These are phyloP conservation scores for Sinocyclocheilus maitianheensis DNA, from an alignment of 2,113 vertebrate species.

Conservation along the genomic window DNA sequence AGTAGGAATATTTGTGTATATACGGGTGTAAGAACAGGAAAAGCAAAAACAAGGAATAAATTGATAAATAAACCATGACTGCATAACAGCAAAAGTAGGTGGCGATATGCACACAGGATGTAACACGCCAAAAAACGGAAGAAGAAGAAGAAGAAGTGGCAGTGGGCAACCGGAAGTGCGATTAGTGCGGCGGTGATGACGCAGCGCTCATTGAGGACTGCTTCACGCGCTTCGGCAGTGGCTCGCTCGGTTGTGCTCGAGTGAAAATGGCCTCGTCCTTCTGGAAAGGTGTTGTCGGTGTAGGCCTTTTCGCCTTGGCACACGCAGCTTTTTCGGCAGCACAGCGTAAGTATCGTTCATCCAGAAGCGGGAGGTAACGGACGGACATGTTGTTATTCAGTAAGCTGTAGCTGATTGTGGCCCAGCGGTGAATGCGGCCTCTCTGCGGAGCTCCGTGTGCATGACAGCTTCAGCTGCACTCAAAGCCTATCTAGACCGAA, in stretches of 20 bases:
- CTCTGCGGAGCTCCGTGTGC: constrained; percentile 12
- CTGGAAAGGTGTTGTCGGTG: constrained; percentile 92
- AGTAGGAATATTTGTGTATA: too few species aligned
- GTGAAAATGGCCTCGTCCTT: constrained; percentile 87
- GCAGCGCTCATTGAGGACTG: constrained; percentile 1
- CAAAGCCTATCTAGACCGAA: background rate
- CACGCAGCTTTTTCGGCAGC: constrained; percentile 95
- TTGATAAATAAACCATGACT: too few species aligned
- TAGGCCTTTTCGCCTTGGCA: constrained; percentile 92
- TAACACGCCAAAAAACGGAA: too few species aligned
- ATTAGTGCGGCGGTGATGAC: constrained; percentile 15
- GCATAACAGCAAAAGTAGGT: too few species aligned
- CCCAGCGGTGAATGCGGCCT: constrained; percentile 7
- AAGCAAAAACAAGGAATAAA: too few species aligned
- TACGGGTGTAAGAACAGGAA: too few species aligned
- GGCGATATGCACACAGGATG: too few species aligned
- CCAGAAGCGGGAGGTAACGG: background rate
- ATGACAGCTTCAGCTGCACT: background rate
- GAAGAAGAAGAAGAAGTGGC: too few species aligned
- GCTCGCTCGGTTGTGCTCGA: constrained; percentile 3
- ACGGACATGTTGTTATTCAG: background rate
- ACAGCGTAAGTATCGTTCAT: constrained; percentile 78
- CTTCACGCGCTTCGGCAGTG: constrained; percentile 9
- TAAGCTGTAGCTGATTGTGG: background rate
- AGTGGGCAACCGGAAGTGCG: constrained; percentile 24